A percentile compares a stretch with the other conserved stretches of the same genome.
These are phyloP conservation scores for Canis aureus DNA, from an alignment of 2,113 vertebrate species.

Conservation along the genomic window DNA sequence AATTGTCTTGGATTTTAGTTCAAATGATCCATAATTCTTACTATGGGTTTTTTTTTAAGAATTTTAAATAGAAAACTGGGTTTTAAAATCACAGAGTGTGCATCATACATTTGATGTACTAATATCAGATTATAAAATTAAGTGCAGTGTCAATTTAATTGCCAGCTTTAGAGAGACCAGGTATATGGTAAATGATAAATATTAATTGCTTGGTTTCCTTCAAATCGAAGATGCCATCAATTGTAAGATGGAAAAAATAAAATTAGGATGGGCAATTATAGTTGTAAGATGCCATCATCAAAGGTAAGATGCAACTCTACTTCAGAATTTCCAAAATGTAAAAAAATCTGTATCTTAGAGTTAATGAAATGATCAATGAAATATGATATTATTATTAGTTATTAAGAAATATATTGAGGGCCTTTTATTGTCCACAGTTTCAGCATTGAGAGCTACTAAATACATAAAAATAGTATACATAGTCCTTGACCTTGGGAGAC, in stretches of 20 bases:
- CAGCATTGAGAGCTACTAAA: not conserved
- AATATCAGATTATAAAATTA: slow-evolving; percentile 62
- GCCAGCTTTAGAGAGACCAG: slow-evolving; percentile 48
- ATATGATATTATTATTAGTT: not conserved
- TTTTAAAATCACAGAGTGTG: slow-evolving; percentile 72
- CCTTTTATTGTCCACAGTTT: not conserved
- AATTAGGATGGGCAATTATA: not conserved
- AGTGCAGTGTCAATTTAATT: slow-evolving; percentile 2
- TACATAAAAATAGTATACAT: not conserved
- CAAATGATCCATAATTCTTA: slow-evolving; percentile 73
- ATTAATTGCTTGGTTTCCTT: not conserved
- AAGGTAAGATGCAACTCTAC: not conserved
- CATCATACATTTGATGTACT: slow-evolving; percentile 30
- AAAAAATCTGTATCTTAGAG: not conserved
- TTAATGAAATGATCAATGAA: slow-evolving; percentile 55
- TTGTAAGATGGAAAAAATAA: slow-evolving; percentile 17
- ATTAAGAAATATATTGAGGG: slow-evolving; percentile 32
- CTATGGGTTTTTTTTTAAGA: slow-evolving; percentile 56
- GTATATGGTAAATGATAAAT: not conserved
- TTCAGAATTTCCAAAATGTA: not conserved
- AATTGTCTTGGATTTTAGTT: slow-evolving; percentile 71
- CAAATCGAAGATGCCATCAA: not conserved
- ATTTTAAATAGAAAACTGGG: slow-evolving; percentile 70
- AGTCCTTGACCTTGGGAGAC: not conserved
- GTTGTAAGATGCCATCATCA: not conserved